Evolutionary conservation across 2,113 vertebrate genomes (phyloP).

Genomic region (Prietella phreatophila): DNA sequence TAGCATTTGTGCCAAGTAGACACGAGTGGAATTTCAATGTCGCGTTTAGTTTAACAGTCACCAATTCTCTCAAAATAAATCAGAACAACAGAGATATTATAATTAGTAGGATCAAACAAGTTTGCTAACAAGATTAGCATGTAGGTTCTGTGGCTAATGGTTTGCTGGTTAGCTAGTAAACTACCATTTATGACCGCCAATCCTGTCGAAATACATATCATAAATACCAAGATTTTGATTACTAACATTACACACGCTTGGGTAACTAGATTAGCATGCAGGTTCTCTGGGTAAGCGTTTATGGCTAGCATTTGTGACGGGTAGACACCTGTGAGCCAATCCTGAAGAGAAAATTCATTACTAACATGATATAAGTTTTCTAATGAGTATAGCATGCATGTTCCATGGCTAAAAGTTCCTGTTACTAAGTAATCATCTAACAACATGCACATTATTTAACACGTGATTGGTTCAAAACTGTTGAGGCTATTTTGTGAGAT

Average conservation of each 20-base stretch:
- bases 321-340: neutral
- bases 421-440: neutral
- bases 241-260: neutral
- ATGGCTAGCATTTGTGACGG: neutral
- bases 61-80: neutral
- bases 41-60: neutral
- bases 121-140: neutral
- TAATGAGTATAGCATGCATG: neutral
- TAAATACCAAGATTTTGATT: neutral
- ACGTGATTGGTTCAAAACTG: neutral
- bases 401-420: neutral
- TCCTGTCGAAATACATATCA: neutral
- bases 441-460: neutral
- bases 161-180: neutral
- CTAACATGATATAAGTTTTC: neutral
- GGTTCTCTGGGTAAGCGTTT: neutral
- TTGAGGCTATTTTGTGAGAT: neutral
- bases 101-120: too few species aligned
- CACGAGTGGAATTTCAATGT: too few species aligned
- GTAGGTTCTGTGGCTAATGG: neutral
- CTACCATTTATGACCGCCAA: neutral
- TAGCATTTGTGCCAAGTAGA: too few species aligned
- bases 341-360: neutral
- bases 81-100: neutral
- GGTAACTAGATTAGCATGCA: neutral